Evolutionary conservation across 37 sponge, comb jelly and placozoan genomes (phyloP), one percentile per base, ranked within the genome.

Genomic region (Geodia barretti): DNA sequence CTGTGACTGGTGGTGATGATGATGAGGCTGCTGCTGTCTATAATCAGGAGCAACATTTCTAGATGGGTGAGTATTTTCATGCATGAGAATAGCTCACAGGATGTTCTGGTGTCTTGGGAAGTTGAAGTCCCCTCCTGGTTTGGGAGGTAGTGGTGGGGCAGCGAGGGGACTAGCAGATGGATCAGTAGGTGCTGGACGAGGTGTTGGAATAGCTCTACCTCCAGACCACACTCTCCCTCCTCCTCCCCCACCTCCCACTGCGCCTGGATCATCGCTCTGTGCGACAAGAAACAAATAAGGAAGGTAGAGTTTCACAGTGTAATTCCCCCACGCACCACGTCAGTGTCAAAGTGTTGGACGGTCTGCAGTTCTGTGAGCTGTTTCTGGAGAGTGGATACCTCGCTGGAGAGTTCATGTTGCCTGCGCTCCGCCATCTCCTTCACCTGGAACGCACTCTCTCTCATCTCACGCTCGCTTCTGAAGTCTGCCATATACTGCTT

Each of bases 401-500:
- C 75, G 20, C 7, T 33, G 26, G 40, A 21, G 23, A 25, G 24
- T 74, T 74, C 58, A 3, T 42, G n/a, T 42, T 11, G 24, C 60
- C 68, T 62, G 17, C 79, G 59, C 30, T 78, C 74, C 1, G 68
- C 73, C 41, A 78, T 41, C 21, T 64, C 64, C 38, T 66, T 74
- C 38, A 80, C 80, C 65, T 80, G 62, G 24, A 74, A 47, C 2
- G 80, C 80, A 5, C 64, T 67, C 62, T 86, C 87, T 59, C 81
- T 65, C 20, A 64, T 73, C 24, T 47, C 20, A 2, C 80, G 39
- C 79, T 86, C 87, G 29, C 72, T 30, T 23, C 72, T 64, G 80
- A 79, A 86, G 54, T 86, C 87, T 66, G 73, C 75, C 32, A 29
- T 39, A 66, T 79, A 79, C 32, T 47, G 47, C 74, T 86, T 80